Evolutionary conservation across 2,888 invertebrate species (phyloP).

Genomic region (Erynnis tages): DNA sequence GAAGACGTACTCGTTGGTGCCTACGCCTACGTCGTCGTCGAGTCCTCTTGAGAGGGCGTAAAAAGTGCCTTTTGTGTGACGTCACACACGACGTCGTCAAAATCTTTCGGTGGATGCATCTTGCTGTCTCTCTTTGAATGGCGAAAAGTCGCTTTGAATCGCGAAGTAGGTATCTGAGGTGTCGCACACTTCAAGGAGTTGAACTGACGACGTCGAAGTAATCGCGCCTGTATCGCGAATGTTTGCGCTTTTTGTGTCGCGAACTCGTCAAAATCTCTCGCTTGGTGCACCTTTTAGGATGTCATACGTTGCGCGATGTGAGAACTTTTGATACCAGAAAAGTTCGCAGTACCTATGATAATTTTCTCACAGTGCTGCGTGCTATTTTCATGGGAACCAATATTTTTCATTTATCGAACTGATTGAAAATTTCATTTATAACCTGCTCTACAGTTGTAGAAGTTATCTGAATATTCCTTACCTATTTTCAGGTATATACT

Average conservation of each 20-base stretch:
- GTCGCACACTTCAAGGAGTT: not conserved
- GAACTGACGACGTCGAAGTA: not conserved
- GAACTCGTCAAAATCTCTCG: constrained; percentile 10
- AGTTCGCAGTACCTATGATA: not conserved
- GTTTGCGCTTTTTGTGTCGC: not conserved
- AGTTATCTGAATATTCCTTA: too few species aligned
- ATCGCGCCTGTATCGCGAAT: not conserved
- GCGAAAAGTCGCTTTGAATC: not conserved
- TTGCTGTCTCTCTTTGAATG: constrained; percentile 6
- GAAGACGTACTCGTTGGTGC: constrained; percentile 29
- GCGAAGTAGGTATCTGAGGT: not conserved
- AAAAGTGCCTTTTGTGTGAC: constrained; percentile 22
- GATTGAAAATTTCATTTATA: too few species aligned
- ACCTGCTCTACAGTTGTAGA: too few species aligned
- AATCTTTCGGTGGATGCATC: constrained; percentile 24
- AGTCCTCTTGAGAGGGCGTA: constrained; percentile 19
- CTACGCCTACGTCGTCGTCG: constrained; percentile 25
- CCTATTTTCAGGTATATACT: too few species aligned
- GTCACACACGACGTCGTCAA: constrained; percentile 22
- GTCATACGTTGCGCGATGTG: not conserved
- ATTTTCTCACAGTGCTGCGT: not conserved
- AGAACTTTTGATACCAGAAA: not conserved
- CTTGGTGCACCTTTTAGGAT: not conserved
- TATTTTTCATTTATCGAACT: too few species aligned
- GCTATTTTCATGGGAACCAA: too few species aligned